phyloP scores from a whole-genome alignment of 2,113 vertebrate genomes.

The Tympanuchus pallidicinctus region DNA sequence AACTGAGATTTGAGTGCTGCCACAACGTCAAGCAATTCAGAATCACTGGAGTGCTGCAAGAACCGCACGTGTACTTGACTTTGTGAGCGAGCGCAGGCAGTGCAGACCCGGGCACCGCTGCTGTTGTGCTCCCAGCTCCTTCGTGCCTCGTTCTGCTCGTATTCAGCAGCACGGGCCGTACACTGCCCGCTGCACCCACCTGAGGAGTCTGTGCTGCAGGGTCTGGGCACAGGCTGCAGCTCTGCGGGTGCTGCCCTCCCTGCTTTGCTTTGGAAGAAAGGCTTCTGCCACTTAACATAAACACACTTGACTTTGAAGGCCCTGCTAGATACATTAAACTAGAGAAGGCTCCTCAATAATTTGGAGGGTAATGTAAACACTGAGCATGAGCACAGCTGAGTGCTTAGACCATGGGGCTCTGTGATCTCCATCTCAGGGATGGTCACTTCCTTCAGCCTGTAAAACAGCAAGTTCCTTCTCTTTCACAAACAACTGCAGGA shows the following conservation, averaged over 20 bases:
- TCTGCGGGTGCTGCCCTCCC: neutral
- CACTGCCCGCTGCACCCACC: neutral
- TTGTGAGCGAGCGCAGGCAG: neutral
- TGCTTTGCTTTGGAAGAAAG: neutral
- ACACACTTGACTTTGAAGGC: neutral
- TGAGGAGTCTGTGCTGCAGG: neutral
- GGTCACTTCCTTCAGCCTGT: neutral
- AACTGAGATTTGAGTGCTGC: conserved; percentile 25
- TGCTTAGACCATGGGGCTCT: neutral
- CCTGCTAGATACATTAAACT: accelerated
- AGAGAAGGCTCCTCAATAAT: neutral
- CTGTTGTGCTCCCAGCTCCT: neutral
- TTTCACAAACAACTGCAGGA: neutral
- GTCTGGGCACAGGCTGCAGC: accelerated
- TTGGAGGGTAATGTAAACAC: neutral
- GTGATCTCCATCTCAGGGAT: neutral
- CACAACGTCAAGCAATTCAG: conserved; percentile 56
- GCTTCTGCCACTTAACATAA: neutral
- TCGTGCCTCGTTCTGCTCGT: neutral
- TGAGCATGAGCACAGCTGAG: neutral
- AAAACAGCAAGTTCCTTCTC: neutral
- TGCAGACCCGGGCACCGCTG: neutral
- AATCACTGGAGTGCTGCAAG: conserved; percentile 56
- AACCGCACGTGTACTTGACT: conserved; percentile 32
- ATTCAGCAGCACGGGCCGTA: accelerated